Evolutionary conservation across 2,113 vertebrate genomes (phyloP).

Genomic region (Phyllostomus hastatus): DNA sequence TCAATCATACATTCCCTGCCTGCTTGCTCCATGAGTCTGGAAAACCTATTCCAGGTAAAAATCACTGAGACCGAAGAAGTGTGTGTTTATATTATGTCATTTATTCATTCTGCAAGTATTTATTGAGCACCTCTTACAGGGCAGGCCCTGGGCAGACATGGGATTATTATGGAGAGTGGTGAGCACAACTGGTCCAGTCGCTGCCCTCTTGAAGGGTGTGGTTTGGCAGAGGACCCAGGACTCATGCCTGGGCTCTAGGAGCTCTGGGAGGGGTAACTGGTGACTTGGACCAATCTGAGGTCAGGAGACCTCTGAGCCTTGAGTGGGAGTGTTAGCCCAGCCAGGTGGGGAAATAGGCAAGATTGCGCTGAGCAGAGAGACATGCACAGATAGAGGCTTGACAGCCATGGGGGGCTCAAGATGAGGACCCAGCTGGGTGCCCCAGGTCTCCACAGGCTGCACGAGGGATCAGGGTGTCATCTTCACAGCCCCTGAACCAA

Average conservation of each 20-base stretch:
- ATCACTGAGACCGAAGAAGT: background rate
- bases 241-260: background rate
- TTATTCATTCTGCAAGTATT: slow-evolving; percentile 33
- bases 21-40: background rate
- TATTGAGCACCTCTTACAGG: background rate
- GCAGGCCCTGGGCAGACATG: background rate
- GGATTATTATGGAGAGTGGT: background rate
- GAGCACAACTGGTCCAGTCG: accelerated
- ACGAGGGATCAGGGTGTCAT: background rate
- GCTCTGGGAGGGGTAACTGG: background rate
- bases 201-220: background rate
- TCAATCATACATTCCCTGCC: background rate
- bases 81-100: background rate
- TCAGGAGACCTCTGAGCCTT: no score
- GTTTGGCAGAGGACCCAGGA: background rate
- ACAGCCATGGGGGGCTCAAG: accelerated
- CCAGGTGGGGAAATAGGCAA: accelerated
- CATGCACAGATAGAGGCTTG: accelerated
- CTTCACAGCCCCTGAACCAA: background rate
- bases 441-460: accelerated
- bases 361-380: accelerated
- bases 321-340: background rate
- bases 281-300: background rate
- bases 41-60: background rate
- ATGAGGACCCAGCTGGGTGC: background rate